Conservation (phyloP, 92 coral and sea anemone species). For the Siderastrea radians region DNA sequence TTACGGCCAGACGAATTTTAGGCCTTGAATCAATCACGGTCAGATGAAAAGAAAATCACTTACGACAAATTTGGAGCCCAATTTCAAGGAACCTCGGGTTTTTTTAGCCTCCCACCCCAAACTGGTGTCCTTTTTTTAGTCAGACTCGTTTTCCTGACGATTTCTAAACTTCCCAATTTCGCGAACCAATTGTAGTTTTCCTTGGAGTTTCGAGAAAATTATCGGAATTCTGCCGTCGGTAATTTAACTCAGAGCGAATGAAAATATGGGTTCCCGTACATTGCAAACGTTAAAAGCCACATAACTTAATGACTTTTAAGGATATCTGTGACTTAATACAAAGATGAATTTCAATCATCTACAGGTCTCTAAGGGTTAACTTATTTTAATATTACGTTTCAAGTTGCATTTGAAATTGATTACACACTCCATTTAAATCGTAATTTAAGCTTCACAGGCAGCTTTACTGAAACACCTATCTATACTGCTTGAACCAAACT, state of each 20-base stretch:
- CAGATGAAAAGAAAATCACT: not conserved
- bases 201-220: no score
- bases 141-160: no score
- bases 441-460: not conserved
- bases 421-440: not conserved
- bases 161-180: no score
- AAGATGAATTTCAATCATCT: no score
- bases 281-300: not conserved
- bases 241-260: not conserved
- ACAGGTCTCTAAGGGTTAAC: not conserved
- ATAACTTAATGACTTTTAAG: no score
- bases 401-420: not conserved
- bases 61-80: not conserved
- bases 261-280: not conserved
- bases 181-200: no score
- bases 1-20: not conserved
- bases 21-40: not conserved
- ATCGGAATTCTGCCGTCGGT: no score
- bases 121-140: no score
- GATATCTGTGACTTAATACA: no score
- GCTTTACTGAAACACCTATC: not conserved
- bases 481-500: no score
- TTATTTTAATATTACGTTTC: not conserved
- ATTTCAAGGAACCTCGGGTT: not conserved
- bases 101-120: not conserved